Conservation (phyloP, 2,113 vertebrate genomes). For the Andinoacara biseriatus region DNA sequence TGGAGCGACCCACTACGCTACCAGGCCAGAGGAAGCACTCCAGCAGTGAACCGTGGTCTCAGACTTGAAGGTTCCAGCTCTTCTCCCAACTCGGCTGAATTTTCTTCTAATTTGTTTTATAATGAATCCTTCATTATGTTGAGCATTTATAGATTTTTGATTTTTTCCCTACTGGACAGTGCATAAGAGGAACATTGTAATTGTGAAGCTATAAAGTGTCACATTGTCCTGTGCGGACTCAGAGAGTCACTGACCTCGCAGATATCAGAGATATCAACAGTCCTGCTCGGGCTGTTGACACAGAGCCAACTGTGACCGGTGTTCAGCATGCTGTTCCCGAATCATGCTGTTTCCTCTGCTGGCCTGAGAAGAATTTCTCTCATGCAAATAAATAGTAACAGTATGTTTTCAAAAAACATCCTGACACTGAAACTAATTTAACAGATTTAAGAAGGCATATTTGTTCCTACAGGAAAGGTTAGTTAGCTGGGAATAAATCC, state of each 20-base stretch:
- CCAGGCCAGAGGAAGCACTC: no score
- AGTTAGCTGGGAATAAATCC: background rate
- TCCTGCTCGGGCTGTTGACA: slow-evolving; percentile 38
- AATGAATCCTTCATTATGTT: no score
- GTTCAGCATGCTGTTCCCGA: slow-evolving; percentile 9
- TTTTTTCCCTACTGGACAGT: background rate
- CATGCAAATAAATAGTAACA: slow-evolving; percentile 31
- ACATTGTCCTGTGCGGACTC: background rate
- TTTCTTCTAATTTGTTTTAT: no score
- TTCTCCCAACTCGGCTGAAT: no score
- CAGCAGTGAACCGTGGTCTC: no score
- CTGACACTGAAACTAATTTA: background rate
- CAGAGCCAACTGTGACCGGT: slow-evolving; percentile 41
- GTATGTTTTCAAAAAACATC: background rate
- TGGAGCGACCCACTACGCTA: no score
- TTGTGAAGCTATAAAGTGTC: background rate
- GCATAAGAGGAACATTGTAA: background rate
- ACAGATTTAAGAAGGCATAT: background rate
- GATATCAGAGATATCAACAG: background rate
- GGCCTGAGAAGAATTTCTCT: background rate
- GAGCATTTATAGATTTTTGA: no score
- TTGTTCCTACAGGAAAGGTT: background rate
- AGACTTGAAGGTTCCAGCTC: no score
- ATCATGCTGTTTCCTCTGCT: slow-evolving; percentile 34
- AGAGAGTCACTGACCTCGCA: background rate